Percentiles rank a stretch among this genome's conserved stretches.
phyloP scores from a whole-genome alignment of 1,140 invertebrate species.

The Pachyrhynchus sulphureomaculatus region DNA sequence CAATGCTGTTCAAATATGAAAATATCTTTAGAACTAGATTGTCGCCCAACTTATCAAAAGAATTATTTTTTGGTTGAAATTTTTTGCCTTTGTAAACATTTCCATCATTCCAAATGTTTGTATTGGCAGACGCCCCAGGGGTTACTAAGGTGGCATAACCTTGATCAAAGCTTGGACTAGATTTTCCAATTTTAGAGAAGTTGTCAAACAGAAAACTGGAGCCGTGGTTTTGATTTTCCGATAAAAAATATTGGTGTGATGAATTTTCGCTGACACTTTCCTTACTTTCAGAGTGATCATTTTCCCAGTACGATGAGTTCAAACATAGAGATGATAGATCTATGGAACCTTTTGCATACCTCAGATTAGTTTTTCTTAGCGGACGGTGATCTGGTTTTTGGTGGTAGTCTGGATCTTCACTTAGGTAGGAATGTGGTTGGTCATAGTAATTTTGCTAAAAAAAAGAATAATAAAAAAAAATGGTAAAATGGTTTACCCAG shows the following conservation, averaged over 20 bases:
- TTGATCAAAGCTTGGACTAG: slow-evolving; percentile 66
- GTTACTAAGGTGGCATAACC: slow-evolving; percentile 74
- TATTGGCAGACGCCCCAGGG: slow-evolving; percentile 49
- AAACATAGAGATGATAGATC: slow-evolving; percentile 47
- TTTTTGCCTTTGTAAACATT: slow-evolving; percentile 44
- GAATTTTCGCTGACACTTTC: slow-evolving; percentile 26
- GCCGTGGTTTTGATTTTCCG: slow-evolving; percentile 34
- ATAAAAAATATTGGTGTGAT: slow-evolving; percentile 26
- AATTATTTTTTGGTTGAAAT: slow-evolving; percentile 48
- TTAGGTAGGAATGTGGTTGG: slow-evolving; percentile 34
- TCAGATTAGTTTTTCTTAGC: slow-evolving; percentile 10
- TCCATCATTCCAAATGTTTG: slow-evolving; percentile 44
- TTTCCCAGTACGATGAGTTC: slow-evolving; percentile 48
- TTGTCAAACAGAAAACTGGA: slow-evolving; percentile 50
- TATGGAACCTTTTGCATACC: slow-evolving; percentile 34
- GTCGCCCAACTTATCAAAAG: slow-evolving; percentile 58
- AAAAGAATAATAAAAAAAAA: too few species aligned
- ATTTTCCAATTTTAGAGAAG: slow-evolving; percentile 52
- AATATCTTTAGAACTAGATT: slow-evolving; percentile 65
- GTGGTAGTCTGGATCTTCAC: slow-evolving; percentile 31
- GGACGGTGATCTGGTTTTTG: slow-evolving; percentile 29
- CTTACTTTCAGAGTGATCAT: slow-evolving; percentile 40
- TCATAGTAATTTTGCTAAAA: slow-evolving; percentile 36
- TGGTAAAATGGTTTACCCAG: too few species aligned
- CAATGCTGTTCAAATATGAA: slow-evolving; percentile 72